Percentiles rank a stretch among this genome's conserved stretches.
phyloP scores from a whole-genome alignment of 2,113 vertebrate genomes.

The Hystrix cristata region DNA sequence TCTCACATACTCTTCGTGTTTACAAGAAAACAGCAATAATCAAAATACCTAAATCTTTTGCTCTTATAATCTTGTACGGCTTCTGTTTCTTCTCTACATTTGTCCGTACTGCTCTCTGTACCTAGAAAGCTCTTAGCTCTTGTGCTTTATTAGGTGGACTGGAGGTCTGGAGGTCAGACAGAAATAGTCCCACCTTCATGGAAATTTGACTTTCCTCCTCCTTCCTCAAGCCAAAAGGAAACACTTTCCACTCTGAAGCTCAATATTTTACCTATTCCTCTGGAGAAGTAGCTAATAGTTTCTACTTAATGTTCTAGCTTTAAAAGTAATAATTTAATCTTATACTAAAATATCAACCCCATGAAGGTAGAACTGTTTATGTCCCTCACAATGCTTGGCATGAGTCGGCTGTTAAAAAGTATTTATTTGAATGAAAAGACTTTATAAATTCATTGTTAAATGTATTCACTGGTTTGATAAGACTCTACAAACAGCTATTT shows the following conservation, averaged over 20 bases:
- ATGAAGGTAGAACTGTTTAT: background rate
- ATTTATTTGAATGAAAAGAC: background rate
- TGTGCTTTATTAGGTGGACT: background rate
- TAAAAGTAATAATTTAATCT: slow-evolving; percentile 41
- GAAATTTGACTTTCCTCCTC: background rate
- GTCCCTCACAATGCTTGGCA: background rate
- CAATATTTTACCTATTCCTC: background rate
- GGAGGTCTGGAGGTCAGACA: background rate
- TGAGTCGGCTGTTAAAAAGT: background rate
- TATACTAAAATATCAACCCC: background rate
- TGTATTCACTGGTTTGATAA: background rate
- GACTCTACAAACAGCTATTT: background rate
- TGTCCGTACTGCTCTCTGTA: background rate
- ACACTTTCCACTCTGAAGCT: background rate
- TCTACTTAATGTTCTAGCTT: background rate
- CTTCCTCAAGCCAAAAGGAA: background rate
- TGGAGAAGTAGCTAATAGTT: background rate
- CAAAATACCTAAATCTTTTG: background rate
- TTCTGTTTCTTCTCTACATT: background rate
- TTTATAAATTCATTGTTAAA: background rate
- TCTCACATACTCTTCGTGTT: background rate
- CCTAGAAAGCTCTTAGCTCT: background rate
- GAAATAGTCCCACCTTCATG: background rate
- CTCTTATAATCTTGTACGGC: background rate
- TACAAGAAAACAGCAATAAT: background rate